Evolutionary conservation across 2,797 vertebrate genomes (phyloP).

Genomic region (Arctocebus calabarensis): DNA sequence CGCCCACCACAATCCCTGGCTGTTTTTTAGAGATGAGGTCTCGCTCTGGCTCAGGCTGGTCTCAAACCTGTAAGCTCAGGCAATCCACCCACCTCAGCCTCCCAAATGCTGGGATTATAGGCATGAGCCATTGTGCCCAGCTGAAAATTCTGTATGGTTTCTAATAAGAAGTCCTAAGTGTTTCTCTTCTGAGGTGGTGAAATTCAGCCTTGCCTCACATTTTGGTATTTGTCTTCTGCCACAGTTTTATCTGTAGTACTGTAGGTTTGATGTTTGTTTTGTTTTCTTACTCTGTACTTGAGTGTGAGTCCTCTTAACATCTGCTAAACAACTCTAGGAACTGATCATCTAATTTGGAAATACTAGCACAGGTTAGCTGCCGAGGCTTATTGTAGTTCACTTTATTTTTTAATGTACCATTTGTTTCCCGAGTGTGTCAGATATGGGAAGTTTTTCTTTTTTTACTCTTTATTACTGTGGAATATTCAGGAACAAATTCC

Average conservation of each 20-base stretch:
- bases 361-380: background rate
- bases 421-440: background rate
- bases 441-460: background rate
- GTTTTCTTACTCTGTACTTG: background rate
- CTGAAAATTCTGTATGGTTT: background rate
- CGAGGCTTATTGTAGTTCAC: background rate
- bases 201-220: background rate
- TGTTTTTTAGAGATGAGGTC: no score
- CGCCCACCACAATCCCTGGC: no score
- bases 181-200: background rate
- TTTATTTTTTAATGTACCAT: background rate
- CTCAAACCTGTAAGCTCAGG: no score
- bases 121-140: no score
- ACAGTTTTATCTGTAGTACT: background rate
- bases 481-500: conserved; percentile 1
- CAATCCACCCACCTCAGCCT: no score
- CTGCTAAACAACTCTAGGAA: background rate
- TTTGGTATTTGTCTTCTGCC: background rate
- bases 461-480: background rate
- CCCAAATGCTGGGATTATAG: no score
- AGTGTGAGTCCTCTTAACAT: background rate
- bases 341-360: background rate
- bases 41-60: no score
- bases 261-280: background rate
- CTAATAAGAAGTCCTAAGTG: background rate